These are phyloP conservation scores for Telmatochromis sp. DNA, from an alignment of 2,113 vertebrate species.

Conservation along the genomic window DNA sequence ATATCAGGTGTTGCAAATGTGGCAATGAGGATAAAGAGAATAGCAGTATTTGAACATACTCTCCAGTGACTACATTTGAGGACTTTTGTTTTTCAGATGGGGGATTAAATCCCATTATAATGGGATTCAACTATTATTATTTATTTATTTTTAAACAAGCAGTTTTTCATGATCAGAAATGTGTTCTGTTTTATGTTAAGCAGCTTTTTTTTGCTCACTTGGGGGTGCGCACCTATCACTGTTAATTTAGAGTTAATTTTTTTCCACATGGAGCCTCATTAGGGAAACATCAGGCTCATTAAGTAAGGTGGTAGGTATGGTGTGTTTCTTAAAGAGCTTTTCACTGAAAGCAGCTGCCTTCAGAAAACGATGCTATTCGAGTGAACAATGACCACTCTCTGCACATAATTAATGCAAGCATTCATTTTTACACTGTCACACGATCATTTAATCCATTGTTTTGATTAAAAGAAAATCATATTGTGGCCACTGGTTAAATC, in stretches of 20 bases:
- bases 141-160: neutral
- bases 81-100: neutral
- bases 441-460: neutral
- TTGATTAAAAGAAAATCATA: neutral
- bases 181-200: neutral
- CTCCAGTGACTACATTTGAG: neutral
- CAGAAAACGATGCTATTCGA: neutral
- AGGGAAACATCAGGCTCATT: neutral
- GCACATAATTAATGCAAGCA: neutral
- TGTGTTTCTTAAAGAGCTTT: neutral
- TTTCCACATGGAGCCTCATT: neutral
- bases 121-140: neutral
- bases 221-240: neutral
- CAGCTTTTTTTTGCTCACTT: neutral
- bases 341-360: neutral
- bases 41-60: neutral
- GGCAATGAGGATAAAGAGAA: neutral
- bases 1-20: neutral
- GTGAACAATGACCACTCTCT: neutral
- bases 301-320: neutral
- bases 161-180: neutral
- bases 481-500: neutral
- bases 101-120: neutral
- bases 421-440: neutral
- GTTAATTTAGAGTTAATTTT: neutral